Base-by-base conservation (phyloP, 1,140 invertebrate genomes). In the Pteromalus puparum region DNA sequence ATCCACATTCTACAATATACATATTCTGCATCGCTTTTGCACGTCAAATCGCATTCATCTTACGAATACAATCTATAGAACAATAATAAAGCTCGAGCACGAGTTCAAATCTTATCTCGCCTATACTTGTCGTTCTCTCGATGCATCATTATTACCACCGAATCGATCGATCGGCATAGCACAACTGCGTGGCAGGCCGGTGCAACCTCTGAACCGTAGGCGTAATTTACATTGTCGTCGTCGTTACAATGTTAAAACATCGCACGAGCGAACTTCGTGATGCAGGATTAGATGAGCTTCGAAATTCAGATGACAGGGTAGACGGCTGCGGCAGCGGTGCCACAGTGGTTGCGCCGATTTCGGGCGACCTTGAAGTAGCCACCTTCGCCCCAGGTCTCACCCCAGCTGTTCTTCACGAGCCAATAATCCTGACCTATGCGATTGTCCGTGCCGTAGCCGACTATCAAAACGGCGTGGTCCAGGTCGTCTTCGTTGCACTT, bases 321-420 rank as follows among this genome's bases (percentile, higher is more conserved):
- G 87, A 95, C 96, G 82, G 98, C 96, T 78, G 93, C 90, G 28
- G 95, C 95, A 38, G 98, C 98, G 90, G 99, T 96, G 88, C 98
- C 98, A 92, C 98, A 99, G 89, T 97, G 95, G 91, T 99, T 99
- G 1, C 96, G 87, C 87, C 95, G 94, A 92, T 99, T 98, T 87
- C 98, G 94, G 5, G 96, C 94, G 95, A 99, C 98, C 92, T 96
- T 96, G 87, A 99, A 97, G 93, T 97, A 99, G 24, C 98, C 98
- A 2, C 96, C 87, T 28, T 96, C 94, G 30, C 98, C 98, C 98
- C 98, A 99, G 1, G 91, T 93, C 84, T 92, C 92, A 26, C 96
- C 96, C 97, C 97, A 98, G 86, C 96, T 97, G 90, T 98, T 97
- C 90, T 97, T 97, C 3, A 97, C 95, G 1, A 98, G 88, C 96